Base-by-base conservation (phyloP, 2,797 vertebrate species). In the Tachyglossus aculeatus region DNA sequence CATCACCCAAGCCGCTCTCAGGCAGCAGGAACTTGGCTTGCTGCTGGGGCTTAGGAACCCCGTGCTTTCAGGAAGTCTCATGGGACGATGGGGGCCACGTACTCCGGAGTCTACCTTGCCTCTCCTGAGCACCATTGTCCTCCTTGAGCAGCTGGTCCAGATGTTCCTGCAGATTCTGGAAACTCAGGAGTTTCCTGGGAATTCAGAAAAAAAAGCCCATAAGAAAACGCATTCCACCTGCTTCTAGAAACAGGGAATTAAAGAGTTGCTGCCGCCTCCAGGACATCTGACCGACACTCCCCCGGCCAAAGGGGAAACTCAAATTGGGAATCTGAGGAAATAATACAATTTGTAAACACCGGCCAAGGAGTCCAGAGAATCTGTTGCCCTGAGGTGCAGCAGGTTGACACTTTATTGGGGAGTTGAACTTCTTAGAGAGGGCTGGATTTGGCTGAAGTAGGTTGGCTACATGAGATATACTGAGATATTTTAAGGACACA, bases 101-200 rank as follows among this genome's bases (percentile, higher is more conserved):
- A 16, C 43, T 18, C 41, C 12, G 55, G 59, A 27, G 24, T 81
- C 33, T 87, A 96, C 96, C 96, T 91, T 71, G 86, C 64, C 67
- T 84, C 2, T 96, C 95, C 70, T 97, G 95, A 0, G 86, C 78
- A 38, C 85, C 54, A 7, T 78, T 48, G 48, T 95, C 94, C 44
- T 96, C 96, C 22, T 92, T 90, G 37, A 98, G 78, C 65, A 97
- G 88, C 16, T 81, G 90, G 71, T 98, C 96, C 84, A 99, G 87
- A 74, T 96, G 96, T 62, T 95, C 89, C 22, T 90, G 90, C 2
- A 99, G 90, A 51, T 97, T 96, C 89, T 97, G 96, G 91, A 99
- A 98, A 15, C 94, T 95, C 62, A 99, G 88, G 37, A 91, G 87
- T 87, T 97, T 99, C 89, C 97, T 99, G 83, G 11, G 50, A 73